Evolutionary conservation across 2,113 vertebrate species (phyloP).

Genomic region (Marmota monax): DNA sequence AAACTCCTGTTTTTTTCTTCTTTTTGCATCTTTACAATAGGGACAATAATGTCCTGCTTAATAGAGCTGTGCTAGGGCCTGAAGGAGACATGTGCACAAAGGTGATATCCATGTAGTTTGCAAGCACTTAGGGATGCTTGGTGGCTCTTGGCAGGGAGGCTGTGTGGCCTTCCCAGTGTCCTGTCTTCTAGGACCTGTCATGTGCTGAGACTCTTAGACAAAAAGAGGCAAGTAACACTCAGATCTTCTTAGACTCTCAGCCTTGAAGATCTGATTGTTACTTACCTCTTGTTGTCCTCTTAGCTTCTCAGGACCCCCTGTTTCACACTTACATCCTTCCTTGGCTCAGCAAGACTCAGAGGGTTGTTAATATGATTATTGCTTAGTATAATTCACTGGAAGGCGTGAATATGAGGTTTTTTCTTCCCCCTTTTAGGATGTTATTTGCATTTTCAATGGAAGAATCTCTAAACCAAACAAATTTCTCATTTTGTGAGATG

Average conservation of each 20-base stretch:
- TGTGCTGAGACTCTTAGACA: neutral
- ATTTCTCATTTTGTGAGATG: conserved; percentile 45
- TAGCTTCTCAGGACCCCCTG: neutral
- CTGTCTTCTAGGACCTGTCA: neutral
- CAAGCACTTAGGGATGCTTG: neutral
- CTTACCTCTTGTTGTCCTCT: too few relatives aligned
- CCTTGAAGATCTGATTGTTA: neutral
- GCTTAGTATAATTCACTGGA: neutral
- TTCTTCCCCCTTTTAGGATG: neutral
- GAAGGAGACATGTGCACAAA: neutral
- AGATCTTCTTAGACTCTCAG: too few relatives aligned
- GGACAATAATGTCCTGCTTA: neutral
- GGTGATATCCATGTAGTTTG: neutral
- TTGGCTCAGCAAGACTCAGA: neutral
- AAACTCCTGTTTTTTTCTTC: neutral
- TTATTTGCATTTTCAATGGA: conserved; percentile 42
- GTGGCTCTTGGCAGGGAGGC: neutral
- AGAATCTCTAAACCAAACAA: neutral
- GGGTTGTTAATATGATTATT: neutral
- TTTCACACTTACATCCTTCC: neutral
- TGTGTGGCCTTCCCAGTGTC: neutral
- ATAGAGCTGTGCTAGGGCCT: neutral
- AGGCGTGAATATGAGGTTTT: neutral
- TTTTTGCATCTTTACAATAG: neutral
- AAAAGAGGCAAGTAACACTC: too few relatives aligned